These are phyloP conservation scores for Acleris sparsana DNA, from an alignment of 2,888 invertebrate genomes.

Conservation along the genomic window DNA sequence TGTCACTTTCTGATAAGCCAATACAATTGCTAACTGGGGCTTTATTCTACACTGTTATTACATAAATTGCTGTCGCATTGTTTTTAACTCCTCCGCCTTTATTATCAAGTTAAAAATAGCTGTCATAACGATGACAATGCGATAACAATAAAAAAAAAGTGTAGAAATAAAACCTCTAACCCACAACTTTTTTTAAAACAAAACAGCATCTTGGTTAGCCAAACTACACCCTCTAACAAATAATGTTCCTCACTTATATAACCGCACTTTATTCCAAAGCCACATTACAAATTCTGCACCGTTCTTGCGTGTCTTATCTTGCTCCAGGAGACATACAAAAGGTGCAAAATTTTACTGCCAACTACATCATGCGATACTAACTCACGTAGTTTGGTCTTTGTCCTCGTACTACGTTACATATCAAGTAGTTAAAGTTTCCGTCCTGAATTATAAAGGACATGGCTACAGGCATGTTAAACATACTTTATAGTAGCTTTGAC, in stretches of 20 bases:
- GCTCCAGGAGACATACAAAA: constrained; percentile 22
- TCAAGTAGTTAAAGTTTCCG: not conserved
- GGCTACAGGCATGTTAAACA: not conserved
- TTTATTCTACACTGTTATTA: too few relatives aligned
- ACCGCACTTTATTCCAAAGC: constrained; percentile 12
- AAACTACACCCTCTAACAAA: too few relatives aligned
- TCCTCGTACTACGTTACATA: constrained; percentile 1
- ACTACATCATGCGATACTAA: constrained; percentile 14
- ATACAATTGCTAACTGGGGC: not conserved
- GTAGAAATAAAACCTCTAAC: too few relatives aligned
- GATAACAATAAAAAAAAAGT: too few relatives aligned
- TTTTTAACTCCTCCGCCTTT: too few relatives aligned
- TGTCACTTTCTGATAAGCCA: not conserved
- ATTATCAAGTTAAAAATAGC: too few relatives aligned
- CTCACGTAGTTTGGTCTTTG: constrained; percentile 22
- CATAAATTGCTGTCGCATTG: too few relatives aligned
- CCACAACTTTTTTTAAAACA: not conserved
- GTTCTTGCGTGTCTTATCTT: constrained; percentile 34
- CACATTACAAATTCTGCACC: constrained; percentile 31
- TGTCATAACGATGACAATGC: too few relatives aligned
- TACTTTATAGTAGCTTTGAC: not conserved
- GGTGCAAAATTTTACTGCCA: constrained; percentile 31
- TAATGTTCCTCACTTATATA: not conserved
- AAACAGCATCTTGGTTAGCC: too few relatives aligned
- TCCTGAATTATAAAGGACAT: constrained; percentile 1